These are phyloP conservation scores for Ceratosolen fusciceps DNA, from an alignment of 1,140 invertebrate species.

Conservation along the genomic window DNA sequence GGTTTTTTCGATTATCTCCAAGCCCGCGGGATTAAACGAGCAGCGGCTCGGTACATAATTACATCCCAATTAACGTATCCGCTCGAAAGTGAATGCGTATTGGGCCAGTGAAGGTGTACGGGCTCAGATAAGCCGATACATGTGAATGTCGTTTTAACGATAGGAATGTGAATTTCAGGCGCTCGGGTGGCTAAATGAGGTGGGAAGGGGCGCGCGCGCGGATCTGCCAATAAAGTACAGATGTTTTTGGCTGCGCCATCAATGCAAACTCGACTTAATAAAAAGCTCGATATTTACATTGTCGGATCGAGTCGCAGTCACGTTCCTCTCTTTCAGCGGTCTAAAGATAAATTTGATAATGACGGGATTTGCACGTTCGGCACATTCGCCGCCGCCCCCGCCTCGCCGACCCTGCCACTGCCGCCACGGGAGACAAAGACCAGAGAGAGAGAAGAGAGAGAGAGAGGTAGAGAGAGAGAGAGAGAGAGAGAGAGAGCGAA, in stretches of 20 bases:
- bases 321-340: slow-evolving; percentile 48
- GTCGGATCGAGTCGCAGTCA: slow-evolving; percentile 38
- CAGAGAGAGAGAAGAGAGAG: not conserved
- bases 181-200: no score
- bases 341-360: slow-evolving; percentile 51
- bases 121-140: not conserved
- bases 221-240: not conserved
- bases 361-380: slow-evolving; percentile 50
- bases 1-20: no score
- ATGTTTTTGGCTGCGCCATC: not conserved
- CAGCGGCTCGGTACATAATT: not conserved
- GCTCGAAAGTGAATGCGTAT: not conserved
- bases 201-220: no score
- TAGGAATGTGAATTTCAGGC: no score
- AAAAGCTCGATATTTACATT: slow-evolving; percentile 43
- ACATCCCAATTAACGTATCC: not conserved
- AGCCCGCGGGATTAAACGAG: not conserved
- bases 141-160: not conserved
- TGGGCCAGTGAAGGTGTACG: no score
- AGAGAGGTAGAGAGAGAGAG: not conserved
- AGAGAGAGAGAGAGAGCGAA: not conserved
- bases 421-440: not conserved
- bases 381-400: slow-evolving; percentile 27
- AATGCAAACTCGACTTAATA: slow-evolving; percentile 30
- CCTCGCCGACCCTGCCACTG: no score